phyloP scores from a whole-genome alignment of 1,140 invertebrate genomes.

The Alviniconcha marisindica region DNA sequence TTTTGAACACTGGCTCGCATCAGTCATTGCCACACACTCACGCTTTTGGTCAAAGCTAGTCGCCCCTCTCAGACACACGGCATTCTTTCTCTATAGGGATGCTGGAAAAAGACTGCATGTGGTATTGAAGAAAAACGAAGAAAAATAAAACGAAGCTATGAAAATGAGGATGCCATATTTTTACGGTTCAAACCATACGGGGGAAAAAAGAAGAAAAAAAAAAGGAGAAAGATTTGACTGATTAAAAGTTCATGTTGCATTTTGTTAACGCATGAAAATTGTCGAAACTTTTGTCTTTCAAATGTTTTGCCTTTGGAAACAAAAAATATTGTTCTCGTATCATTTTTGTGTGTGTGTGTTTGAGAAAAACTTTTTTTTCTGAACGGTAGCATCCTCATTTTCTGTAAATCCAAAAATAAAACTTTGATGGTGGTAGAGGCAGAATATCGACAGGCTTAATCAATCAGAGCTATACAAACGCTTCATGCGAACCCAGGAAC shows the following conservation, averaged over 20 bases:
- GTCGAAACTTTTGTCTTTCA: background rate
- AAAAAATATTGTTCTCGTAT: background rate
- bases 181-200: background rate
- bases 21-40: background rate
- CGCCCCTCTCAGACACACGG: background rate
- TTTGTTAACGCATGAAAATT: background rate
- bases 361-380: background rate
- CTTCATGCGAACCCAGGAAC: too few species aligned
- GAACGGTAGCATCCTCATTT: constrained; percentile 23
- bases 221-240: too few species aligned
- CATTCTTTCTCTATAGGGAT: constrained; percentile 12
- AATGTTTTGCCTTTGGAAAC: background rate
- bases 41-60: background rate
- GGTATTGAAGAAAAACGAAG: background rate
- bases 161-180: constrained; percentile 3
- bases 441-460: too few species aligned
- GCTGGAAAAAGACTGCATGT: constrained; percentile 18
- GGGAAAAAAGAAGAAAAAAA: too few species aligned
- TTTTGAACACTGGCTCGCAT: background rate
- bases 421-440: background rate
- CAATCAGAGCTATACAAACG: too few species aligned
- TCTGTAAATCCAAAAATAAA: constrained; percentile 6
- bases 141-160: background rate
- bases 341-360: too few species aligned
- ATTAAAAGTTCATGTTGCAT: background rate